Conservation (phyloP, 2,888 invertebrate species). For the Nomada fucata region DNA sequence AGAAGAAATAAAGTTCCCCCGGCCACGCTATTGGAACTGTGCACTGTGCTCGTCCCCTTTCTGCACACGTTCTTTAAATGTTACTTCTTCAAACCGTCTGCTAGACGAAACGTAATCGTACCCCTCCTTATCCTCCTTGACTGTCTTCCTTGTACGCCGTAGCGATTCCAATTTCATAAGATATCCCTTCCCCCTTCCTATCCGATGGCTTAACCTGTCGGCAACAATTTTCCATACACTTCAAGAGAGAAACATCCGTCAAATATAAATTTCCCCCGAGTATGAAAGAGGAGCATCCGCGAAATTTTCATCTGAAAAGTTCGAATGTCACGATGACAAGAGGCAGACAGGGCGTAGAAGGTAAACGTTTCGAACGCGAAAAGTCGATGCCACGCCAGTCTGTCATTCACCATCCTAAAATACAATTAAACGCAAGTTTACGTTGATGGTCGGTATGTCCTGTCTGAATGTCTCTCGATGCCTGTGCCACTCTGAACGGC, state of each 20-base stretch:
- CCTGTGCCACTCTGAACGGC: slow-evolving; percentile 72
- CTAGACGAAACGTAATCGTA: slow-evolving; percentile 23
- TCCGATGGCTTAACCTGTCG: neutral
- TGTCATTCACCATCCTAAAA: slow-evolving; percentile 37
- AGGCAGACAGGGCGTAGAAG: slow-evolving; percentile 46
- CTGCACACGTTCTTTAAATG: slow-evolving; percentile 52
- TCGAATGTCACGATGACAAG: slow-evolving; percentile 44
- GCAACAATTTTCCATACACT: neutral
- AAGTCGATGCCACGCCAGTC: slow-evolving; percentile 31
- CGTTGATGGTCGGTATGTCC: slow-evolving; percentile 77
- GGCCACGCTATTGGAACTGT: slow-evolving; percentile 37
- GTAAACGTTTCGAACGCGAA: slow-evolving; percentile 21
- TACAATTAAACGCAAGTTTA: slow-evolving; percentile 71
- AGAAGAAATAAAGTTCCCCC: slow-evolving; percentile 35
- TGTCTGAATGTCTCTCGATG: slow-evolving; percentile 78
- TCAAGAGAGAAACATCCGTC: neutral
- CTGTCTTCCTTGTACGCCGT: neutral
- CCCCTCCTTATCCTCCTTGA: neutral
- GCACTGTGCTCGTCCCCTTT: slow-evolving; percentile 50
- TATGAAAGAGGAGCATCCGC: neutral
- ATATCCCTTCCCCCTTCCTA: neutral
- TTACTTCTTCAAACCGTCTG: slow-evolving; percentile 17
- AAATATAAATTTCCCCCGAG: neutral
- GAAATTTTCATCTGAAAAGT: slow-evolving; percentile 34
- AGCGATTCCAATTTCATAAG: too few relatives aligned